Evolutionary conservation across 2,888 invertebrate genomes (phyloP).

Genomic region (Troides aeacus): DNA sequence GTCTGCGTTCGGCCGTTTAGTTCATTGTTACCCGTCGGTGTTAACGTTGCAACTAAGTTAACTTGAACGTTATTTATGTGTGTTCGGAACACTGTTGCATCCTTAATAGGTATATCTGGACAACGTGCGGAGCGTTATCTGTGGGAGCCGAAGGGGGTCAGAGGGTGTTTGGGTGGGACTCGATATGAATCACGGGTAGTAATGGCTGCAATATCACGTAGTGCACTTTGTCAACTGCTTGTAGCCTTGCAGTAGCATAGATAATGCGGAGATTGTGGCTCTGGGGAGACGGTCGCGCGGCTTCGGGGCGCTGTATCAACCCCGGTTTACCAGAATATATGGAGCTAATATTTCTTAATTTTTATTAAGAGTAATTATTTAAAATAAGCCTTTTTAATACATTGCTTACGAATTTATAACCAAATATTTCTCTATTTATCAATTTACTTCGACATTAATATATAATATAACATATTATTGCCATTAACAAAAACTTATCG

Average conservation of each 20-base stretch:
- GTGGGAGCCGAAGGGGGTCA: constrained; percentile 50
- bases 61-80: constrained; percentile 47
- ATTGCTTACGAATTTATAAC: too few relatives aligned
- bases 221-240: constrained; percentile 79
- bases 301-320: constrained; percentile 44
- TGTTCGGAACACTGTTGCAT: constrained; percentile 52
- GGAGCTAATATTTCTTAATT: constrained; percentile 2
- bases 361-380: too few relatives aligned
- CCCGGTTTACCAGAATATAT: constrained; percentile 8
- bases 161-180: constrained; percentile 49
- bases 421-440: too few relatives aligned
- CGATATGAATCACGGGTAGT: constrained; percentile 78
- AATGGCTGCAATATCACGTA: constrained; percentile 80
- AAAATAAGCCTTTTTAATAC: too few relatives aligned
- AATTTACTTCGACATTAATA: too few relatives aligned
- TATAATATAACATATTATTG: too few relatives aligned
- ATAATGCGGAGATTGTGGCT: constrained; percentile 69
- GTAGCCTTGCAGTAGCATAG: constrained; percentile 74
- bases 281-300: constrained; percentile 57
- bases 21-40: constrained; percentile 33
- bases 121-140: constrained; percentile 63
- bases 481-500: too few relatives aligned
- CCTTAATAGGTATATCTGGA: constrained; percentile 66
- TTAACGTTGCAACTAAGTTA: constrained; percentile 40
- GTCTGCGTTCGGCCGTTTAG: constrained; percentile 28